These are phyloP conservation scores for Temnothorax rugatulus DNA, from an alignment of 2,888 invertebrate genomes.

Conservation along the genomic window DNA sequence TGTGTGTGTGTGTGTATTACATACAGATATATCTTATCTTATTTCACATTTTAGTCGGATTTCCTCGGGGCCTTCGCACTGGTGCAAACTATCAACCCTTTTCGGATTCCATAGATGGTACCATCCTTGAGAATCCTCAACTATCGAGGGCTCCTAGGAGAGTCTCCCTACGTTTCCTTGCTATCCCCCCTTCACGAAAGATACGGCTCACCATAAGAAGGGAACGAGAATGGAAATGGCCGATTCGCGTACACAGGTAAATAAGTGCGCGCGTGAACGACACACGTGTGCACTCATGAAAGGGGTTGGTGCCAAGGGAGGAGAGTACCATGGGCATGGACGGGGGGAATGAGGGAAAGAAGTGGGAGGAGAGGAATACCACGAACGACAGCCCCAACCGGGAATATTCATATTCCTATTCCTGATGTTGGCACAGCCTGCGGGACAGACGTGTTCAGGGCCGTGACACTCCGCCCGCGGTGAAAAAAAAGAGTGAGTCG, in stretches of 20 bases:
- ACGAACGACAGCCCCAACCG: slow-evolving; percentile 66
- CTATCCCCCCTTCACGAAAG: slow-evolving; percentile 50
- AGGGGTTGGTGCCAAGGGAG: slow-evolving; percentile 50
- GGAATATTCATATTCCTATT: slow-evolving; percentile 75
- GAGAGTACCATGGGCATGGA: slow-evolving; percentile 40
- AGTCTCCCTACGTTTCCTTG: slow-evolving; percentile 20
- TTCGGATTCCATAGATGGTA: slow-evolving; percentile 20
- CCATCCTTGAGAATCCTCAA: slow-evolving; percentile 23
- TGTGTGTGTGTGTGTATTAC: too few species aligned
- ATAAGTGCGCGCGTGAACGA: slow-evolving; percentile 69
- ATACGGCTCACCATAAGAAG: slow-evolving; percentile 66
- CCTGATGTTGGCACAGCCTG: slow-evolving; percentile 73
- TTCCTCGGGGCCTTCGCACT: background rate
- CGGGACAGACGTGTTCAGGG: slow-evolving; percentile 70
- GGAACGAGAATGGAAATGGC: slow-evolving; percentile 72
- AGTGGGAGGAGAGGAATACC: slow-evolving; percentile 39
- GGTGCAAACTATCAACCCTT: slow-evolving; percentile 46
- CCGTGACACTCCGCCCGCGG: slow-evolving; percentile 79
- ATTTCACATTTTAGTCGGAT: slow-evolving; percentile 18
- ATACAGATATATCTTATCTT: background rate
- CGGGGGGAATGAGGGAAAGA: slow-evolving; percentile 43
- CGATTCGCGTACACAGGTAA: slow-evolving; percentile 68
- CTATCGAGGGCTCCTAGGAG: slow-evolving; percentile 59
- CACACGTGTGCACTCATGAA: slow-evolving; percentile 60
- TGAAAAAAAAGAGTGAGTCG: slow-evolving; percentile 74